A percentile compares a stretch with the other conserved stretches of the same genome.
phyloP scores from a whole-genome alignment of 2,797 vertebrate genomes.

The Ctenochaetus hawaiiensis region DNA sequence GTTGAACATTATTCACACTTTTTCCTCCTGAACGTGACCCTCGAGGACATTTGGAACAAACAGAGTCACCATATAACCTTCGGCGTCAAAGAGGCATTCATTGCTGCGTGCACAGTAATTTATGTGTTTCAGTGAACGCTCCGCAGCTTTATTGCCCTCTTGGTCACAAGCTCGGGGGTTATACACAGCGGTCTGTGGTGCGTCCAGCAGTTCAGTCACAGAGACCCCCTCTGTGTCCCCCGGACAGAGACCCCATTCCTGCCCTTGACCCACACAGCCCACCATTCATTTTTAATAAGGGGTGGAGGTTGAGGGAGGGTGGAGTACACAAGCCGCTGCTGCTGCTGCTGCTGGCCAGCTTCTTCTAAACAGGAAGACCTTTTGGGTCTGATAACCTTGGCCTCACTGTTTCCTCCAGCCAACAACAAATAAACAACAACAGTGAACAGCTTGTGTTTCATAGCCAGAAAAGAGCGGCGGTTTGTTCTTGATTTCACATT shows the following conservation, averaged over 20 bases:
- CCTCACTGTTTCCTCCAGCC: conserved; percentile 45
- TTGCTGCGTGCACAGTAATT: conserved; percentile 49
- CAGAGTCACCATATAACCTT: conserved; percentile 36
- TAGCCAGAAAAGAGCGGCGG: conserved; percentile 11
- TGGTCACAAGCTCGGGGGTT: conserved; percentile 37
- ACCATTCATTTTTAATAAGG: conserved; percentile 82
- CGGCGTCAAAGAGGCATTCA: conserved; percentile 64
- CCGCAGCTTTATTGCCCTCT: conserved; percentile 60
- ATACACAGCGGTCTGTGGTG: conserved; percentile 27
- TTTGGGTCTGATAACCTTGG: conserved; percentile 73
- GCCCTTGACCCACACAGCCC: conserved; percentile 77
- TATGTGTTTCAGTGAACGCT: conserved; percentile 52
- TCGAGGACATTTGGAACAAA: conserved; percentile 33
- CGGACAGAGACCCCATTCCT: conserved; percentile 72
- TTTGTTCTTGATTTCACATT: conserved; percentile 44
- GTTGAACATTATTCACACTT: conserved; percentile 36
- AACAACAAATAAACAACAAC: conserved; percentile 67
- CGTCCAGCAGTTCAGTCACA: conserved; percentile 55
- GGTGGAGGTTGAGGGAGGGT: conserved; percentile 57
- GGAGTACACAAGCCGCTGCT: conserved; percentile 26
- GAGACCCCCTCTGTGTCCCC: conserved; percentile 70
- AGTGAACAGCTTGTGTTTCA: conserved; percentile 44
- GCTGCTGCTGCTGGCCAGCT: conserved; percentile 42
- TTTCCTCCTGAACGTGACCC: conserved; percentile 32
- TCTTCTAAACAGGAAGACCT: conserved; percentile 76